Conservation (phyloP, 2,797 vertebrate genomes). For the Pygocentrus nattereri region DNA sequence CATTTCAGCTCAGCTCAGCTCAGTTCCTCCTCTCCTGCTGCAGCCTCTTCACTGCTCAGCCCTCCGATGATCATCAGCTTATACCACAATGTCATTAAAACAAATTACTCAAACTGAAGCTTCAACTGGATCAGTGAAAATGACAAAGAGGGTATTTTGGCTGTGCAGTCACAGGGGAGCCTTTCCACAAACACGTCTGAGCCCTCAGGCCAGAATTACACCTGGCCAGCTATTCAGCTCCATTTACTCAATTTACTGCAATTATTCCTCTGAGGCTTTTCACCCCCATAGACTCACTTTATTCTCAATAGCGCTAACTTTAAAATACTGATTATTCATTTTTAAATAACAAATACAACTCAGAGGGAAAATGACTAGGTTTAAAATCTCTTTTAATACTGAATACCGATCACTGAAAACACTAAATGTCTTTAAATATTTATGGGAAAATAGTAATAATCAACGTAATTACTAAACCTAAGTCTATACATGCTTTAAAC, state of each 20-base stretch:
- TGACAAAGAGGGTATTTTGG: conserved; percentile 48
- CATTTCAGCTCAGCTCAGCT: conserved; percentile 42
- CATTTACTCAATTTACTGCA: conserved; percentile 52
- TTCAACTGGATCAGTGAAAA: conserved; percentile 48
- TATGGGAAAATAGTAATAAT: too few relatives aligned
- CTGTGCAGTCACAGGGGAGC: conserved; percentile 45
- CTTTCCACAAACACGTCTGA: conserved; percentile 45
- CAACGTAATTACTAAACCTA: too few relatives aligned
- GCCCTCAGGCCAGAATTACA: conserved; percentile 50
- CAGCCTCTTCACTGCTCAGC: conserved; percentile 29
- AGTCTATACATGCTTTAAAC: too few relatives aligned
- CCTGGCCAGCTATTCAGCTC: conserved; percentile 46
- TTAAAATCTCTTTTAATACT: too few relatives aligned
- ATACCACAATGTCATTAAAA: conserved; percentile 31
- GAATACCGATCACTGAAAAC: too few relatives aligned
- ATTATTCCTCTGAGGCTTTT: conserved; percentile 38
- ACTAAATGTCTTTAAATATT: too few relatives aligned
- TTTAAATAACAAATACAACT: too few relatives aligned
- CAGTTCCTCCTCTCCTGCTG: conserved; percentile 58
- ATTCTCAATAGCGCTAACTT: too few relatives aligned
- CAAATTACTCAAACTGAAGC: conserved; percentile 47
- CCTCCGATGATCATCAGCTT: conserved; percentile 34
- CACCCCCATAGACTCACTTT: too few relatives aligned
- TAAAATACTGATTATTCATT: too few relatives aligned
- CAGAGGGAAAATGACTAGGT: too few relatives aligned